Conservation (phyloP, 2,888 invertebrate genomes). For the Leucophenga maculata region DNA sequence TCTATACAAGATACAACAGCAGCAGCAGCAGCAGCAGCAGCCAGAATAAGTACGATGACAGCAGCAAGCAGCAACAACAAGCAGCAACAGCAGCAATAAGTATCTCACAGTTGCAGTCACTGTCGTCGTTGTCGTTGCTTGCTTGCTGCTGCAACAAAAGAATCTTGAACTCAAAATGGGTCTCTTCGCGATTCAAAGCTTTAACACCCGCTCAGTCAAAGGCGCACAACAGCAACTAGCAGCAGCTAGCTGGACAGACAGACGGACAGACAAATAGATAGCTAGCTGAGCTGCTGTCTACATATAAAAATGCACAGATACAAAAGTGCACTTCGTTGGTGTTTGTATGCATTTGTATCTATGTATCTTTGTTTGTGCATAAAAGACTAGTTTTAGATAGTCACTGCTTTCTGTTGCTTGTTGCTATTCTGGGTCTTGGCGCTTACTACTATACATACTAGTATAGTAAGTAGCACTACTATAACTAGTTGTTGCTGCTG, state of each 20-base stretch:
- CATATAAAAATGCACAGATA: not conserved
- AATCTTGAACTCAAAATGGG: constrained; percentile 49
- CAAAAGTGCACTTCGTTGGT: not conserved
- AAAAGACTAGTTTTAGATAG: constrained; percentile 24
- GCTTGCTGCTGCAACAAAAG: constrained; percentile 38
- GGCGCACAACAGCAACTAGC: too few species aligned
- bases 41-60: constrained; percentile 3
- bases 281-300: not conserved
- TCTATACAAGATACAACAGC: constrained; percentile 23
- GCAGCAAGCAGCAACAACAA: not conserved
- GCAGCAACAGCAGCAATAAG: not conserved
- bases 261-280: not conserved
- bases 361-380: not conserved
- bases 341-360: constrained; percentile 2
- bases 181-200: constrained; percentile 30
- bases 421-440: constrained; percentile 3
- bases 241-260: not conserved
- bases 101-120: constrained; percentile 15
- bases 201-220: constrained; percentile 20
- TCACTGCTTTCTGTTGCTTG: constrained; percentile 7
- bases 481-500: constrained; percentile 1
- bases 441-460: not conserved
- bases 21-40: constrained; percentile 11
- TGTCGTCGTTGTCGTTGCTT: constrained; percentile 25
- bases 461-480: constrained; percentile 9